Percentiles rank a stretch among this genome's conserved stretches.
These are phyloP conservation scores for Mesocentrotus franciscanus DNA, from an alignment of 53 echinoderm and acorn worm species.

Conservation along the genomic window DNA sequence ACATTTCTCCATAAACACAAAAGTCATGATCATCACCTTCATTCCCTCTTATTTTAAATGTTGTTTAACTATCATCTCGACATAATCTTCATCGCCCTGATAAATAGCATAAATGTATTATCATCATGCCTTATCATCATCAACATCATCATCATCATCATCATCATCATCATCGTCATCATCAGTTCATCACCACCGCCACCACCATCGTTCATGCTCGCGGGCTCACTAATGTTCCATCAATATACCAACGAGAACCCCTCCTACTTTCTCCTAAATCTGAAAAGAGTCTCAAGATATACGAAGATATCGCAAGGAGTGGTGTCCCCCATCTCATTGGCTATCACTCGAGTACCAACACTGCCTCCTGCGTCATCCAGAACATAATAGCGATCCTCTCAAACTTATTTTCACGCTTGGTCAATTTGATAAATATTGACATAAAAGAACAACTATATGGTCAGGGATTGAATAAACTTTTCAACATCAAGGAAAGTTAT, in stretches of 20 bases:
- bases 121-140: too few species aligned
- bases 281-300: neutral
- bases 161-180: too few species aligned
- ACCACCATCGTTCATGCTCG: neutral
- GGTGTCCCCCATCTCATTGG: too few species aligned
- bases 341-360: too few species aligned
- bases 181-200: too few species aligned
- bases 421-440: too few species aligned
- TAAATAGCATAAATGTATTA: neutral
- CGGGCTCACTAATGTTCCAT: neutral
- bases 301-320: neutral
- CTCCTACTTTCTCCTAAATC: neutral
- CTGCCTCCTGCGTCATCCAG: too few species aligned
- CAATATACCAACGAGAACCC: neutral
- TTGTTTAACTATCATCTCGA: neutral
- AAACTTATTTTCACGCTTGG: too few species aligned
- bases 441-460: neutral
- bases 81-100: neutral
- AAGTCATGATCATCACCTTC: neutral
- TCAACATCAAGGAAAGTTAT: neutral
- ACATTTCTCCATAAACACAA: neutral
- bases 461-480: neutral
- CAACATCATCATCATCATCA: too few species aligned
- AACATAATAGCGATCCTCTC: too few species aligned
- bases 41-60: neutral